phyloP scores from a whole-genome alignment of 2,113 vertebrate genomes.

The Pogona vitticeps region DNA sequence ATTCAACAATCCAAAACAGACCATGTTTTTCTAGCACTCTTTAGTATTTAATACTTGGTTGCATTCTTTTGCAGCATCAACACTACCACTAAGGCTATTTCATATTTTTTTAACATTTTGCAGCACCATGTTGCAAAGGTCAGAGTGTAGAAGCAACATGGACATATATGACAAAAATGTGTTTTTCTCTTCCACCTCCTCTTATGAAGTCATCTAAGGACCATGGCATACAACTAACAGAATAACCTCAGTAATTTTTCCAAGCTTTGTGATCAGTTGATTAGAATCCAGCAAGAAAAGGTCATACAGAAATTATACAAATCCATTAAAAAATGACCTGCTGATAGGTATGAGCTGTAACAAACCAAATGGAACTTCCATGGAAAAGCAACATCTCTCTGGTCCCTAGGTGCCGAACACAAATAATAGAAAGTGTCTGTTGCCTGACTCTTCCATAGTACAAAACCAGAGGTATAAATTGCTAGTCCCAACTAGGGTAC shows the following conservation, averaged over 20 bases:
- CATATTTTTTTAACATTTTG: background rate
- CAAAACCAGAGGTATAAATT: no score
- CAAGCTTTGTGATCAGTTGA: background rate
- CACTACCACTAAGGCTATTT: background rate
- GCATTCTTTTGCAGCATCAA: background rate
- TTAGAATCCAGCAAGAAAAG: background rate
- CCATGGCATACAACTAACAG: background rate
- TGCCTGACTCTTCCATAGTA: no score
- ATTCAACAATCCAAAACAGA: background rate
- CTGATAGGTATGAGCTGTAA: background rate
- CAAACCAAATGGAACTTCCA: background rate
- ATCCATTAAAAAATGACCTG: background rate
- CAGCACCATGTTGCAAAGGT: accelerated
- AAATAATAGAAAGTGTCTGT: no score
- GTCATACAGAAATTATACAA: background rate
- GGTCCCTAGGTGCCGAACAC: background rate
- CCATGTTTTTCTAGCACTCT: background rate
- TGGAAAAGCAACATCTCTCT: background rate
- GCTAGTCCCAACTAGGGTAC: no score
- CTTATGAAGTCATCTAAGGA: background rate
- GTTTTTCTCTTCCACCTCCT: background rate
- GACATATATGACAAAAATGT: background rate
- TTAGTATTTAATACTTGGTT: background rate
- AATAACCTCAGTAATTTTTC: no score
- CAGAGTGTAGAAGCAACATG: background rate